Evolutionary conservation across 2,113 vertebrate species (phyloP).

Genomic region (Penelope pileata): DNA sequence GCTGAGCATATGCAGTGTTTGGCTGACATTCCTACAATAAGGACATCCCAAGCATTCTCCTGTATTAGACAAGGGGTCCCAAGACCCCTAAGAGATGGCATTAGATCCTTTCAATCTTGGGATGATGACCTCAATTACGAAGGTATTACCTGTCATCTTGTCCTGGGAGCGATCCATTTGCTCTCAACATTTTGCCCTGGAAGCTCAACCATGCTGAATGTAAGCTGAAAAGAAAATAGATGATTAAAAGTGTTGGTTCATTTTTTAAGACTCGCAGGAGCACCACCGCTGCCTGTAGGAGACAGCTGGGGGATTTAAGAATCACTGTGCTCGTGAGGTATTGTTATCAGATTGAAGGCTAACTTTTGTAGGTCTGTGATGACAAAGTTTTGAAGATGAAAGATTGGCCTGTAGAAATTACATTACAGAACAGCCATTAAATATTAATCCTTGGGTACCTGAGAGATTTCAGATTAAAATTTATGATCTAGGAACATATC

Average conservation of each 20-base stretch:
- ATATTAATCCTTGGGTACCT: slow-evolving; percentile 47
- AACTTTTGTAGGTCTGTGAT: neutral
- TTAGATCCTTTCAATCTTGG: slow-evolving; percentile 33
- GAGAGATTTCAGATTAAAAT: slow-evolving; percentile 40
- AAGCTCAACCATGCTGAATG: neutral
- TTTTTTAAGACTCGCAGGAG: neutral
- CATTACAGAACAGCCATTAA: slow-evolving; percentile 35
- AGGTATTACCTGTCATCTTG: slow-evolving; percentile 4
- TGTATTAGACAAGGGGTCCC: neutral
- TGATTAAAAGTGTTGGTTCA: neutral
- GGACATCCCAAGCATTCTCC: neutral
- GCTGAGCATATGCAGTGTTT: neutral
- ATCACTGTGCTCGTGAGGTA: neutral
- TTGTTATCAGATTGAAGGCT: neutral
- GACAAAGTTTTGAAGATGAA: slow-evolving; percentile 55
- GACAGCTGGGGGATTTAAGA: neutral
- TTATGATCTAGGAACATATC: slow-evolving; percentile 5
- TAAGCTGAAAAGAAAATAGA: neutral
- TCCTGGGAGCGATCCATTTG: neutral
- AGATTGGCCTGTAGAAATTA: slow-evolving; percentile 44
- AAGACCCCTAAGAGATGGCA: neutral
- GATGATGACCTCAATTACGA: neutral
- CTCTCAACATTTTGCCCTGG: slow-evolving; percentile 15
- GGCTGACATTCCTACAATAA: neutral
- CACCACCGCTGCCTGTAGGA: neutral